A percentile compares a stretch with the other conserved stretches of the same genome.
Evolutionary conservation across 2,113 vertebrate species (phyloP).

Genomic region (Archocentrus centrarchus): DNA sequence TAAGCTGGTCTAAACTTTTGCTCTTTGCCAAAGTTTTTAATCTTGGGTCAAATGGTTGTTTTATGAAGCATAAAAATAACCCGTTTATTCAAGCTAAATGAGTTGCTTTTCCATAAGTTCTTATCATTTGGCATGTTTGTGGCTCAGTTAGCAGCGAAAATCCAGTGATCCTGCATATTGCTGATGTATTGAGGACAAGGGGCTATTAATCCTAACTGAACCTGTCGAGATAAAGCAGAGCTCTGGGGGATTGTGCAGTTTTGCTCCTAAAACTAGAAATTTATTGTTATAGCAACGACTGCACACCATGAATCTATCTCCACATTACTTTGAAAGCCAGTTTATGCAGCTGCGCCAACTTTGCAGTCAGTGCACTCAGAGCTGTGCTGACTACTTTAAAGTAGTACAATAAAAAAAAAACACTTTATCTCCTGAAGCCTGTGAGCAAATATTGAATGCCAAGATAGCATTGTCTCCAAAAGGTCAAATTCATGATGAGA

Average conservation of each 20-base stretch:
- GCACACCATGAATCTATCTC: conserved; percentile 39
- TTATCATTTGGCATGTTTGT: conserved; percentile 53
- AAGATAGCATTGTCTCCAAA: conserved; percentile 37
- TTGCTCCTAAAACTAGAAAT: conserved; percentile 50
- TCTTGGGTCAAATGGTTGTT: conserved; percentile 39
- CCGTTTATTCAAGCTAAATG: conserved; percentile 49
- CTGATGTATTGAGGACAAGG: conserved; percentile 63
- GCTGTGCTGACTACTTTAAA: conserved; percentile 9
- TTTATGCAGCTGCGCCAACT: conserved; percentile 29
- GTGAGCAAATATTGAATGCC: conserved; percentile 41
- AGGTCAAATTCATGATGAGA: conserved; percentile 45
- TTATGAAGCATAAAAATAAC: conserved; percentile 41
- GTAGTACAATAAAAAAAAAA: conserved; percentile 14
- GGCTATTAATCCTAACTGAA: conserved; percentile 59
- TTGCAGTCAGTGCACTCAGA: conserved; percentile 21
- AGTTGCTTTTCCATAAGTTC: conserved; percentile 50
- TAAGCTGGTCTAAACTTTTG: neutral
- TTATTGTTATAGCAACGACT: conserved; percentile 45
- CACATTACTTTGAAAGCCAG: conserved; percentile 26
- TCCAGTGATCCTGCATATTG: conserved; percentile 36
- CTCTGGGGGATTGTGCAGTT: conserved; percentile 28
- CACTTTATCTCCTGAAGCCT: conserved; percentile 27
- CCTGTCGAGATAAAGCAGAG: conserved; percentile 58
- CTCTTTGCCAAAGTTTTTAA: conserved; percentile 35
- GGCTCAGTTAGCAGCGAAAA: conserved; percentile 35